Base-by-base conservation (phyloP, 35 echinoderm and acorn worm species). In the Ptychodera flava region DNA sequence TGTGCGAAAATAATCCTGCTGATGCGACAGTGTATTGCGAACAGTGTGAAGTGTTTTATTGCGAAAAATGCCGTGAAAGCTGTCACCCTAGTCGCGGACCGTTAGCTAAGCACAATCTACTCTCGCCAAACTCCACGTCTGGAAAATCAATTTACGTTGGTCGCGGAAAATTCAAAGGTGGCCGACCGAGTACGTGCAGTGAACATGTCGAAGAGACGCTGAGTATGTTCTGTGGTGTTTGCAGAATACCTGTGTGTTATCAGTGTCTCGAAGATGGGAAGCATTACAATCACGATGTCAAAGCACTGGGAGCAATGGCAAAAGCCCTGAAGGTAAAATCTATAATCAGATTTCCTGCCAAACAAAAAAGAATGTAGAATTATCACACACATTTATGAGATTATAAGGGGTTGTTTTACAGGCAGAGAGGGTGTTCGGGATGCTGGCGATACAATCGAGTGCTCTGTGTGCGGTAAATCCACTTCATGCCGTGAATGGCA, bases 221-320 rank as follows among this genome's bases (percentile, higher is more conserved):
- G 27, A 94, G 93, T 37, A 99, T 99, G 96, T 97, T 92, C 79
- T 99, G 96, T 86, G 80, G 88, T 35, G 79, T 99, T 45, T 99
- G 96, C 79, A 94, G 94, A 78, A 77, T 92, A 30, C 96, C 96
- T 45, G 92, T 99, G 31, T 99, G 96, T 81, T 99, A 99, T 76
- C 87, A 94, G 80, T 99, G 96, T 84, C 93, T 92, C 31, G 88
- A 99, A 85, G 96, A 99, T 89, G 96, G 96, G 32, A 99, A 99
- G 83, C 96, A 99, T 80, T 86, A 92, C 34, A 99, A 99, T 35
- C 96, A 99, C 79, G 93, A 99, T 38, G 88, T 99, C 36, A 94
- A 99, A 76, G 96, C 96, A 35, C 89, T 99, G 37, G 96, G 96
- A 89, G 96, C 96, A 36, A 99, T 99, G 96, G 85, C 96, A 78